Evolutionary conservation across 1,140 invertebrate genomes (phyloP).

Genomic region (Hormaphis cornu): DNA sequence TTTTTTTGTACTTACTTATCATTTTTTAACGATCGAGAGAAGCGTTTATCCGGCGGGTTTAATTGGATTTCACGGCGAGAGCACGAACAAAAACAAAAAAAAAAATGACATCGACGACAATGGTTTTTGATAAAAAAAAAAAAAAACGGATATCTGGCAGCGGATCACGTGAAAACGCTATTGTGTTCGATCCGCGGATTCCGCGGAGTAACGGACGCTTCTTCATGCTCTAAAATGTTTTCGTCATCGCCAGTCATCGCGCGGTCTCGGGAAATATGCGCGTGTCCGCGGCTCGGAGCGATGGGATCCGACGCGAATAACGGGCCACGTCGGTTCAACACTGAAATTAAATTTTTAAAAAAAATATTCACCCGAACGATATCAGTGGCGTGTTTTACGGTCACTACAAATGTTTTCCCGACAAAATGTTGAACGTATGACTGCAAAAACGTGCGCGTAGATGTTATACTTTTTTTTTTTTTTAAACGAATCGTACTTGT

Average conservation of each 20-base stretch:
- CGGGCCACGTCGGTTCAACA: not conserved
- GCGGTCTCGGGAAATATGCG: not conserved
- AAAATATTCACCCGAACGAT: no score
- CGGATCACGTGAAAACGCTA: conserved; percentile 5
- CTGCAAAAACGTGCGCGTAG: no score
- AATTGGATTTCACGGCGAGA: conserved; percentile 22
- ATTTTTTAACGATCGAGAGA: not conserved
- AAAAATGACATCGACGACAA: conserved; percentile 11
- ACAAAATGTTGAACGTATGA: no score
- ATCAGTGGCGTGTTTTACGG: no score
- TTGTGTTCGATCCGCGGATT: conserved; percentile 15
- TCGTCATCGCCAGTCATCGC: not conserved
- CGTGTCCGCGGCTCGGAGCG: not conserved
- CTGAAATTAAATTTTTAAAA: no score
- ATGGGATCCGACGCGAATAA: not conserved
- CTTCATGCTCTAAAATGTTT: conserved; percentile 19
- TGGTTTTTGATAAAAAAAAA: not conserved
- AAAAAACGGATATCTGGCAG: not conserved
- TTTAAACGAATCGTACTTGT: no score
- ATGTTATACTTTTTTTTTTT: no score
- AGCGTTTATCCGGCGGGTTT: conserved; percentile 24
- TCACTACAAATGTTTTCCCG: no score
- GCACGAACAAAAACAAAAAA: conserved; percentile 2
- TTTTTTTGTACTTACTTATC: not conserved
- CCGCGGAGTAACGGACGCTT: conserved; percentile 1